A percentile compares a stretch with the other conserved stretches of the same genome.
These are phyloP conservation scores for Dysidea cf. avara DNA, from an alignment of 37 sponge, comb jelly and placozoan genomes.

Conservation along the genomic window DNA sequence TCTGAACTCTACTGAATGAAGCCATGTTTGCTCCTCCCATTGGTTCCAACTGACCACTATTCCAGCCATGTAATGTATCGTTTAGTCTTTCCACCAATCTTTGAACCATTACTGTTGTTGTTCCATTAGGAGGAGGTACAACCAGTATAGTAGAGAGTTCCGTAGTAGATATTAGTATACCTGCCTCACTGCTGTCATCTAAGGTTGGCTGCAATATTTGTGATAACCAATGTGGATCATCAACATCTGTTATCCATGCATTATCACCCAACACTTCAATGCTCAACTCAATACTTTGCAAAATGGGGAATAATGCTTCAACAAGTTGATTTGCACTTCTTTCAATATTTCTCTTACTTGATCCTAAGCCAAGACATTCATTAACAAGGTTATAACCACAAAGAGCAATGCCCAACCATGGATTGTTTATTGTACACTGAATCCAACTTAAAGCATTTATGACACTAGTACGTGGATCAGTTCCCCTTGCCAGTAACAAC, in stretches of 20 bases:
- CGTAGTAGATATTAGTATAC: conserved; percentile 13
- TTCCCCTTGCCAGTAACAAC: not conserved
- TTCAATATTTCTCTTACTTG: too few relatives aligned
- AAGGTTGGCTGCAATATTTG: conserved; percentile 11
- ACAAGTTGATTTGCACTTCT: too few relatives aligned
- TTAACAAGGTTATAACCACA: too few relatives aligned
- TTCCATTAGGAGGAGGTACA: conserved; percentile 24
- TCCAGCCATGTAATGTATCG: conserved; percentile 39
- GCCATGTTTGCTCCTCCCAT: too few relatives aligned
- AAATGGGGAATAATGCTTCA: too few relatives aligned
- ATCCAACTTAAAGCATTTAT: too few relatives aligned
- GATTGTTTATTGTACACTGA: too few relatives aligned
- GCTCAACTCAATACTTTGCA: too few relatives aligned
- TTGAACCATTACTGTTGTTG: conserved; percentile 18
- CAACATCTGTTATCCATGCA: not conserved
- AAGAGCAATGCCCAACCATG: too few relatives aligned
- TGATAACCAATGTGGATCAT: conserved; percentile 38
- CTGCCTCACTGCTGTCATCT: conserved; percentile 13
- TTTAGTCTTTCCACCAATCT: conserved; percentile 24
- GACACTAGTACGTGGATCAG: too few relatives aligned
- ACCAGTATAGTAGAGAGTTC: conserved; percentile 11
- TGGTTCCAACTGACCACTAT: conserved; percentile 35
- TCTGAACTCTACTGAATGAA: conserved; percentile 12
- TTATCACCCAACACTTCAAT: not conserved
- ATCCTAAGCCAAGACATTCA: too few relatives aligned